These are phyloP conservation scores for Scaptomyza montana DNA, from an alignment of 1,140 invertebrate genomes.

Conservation along the genomic window DNA sequence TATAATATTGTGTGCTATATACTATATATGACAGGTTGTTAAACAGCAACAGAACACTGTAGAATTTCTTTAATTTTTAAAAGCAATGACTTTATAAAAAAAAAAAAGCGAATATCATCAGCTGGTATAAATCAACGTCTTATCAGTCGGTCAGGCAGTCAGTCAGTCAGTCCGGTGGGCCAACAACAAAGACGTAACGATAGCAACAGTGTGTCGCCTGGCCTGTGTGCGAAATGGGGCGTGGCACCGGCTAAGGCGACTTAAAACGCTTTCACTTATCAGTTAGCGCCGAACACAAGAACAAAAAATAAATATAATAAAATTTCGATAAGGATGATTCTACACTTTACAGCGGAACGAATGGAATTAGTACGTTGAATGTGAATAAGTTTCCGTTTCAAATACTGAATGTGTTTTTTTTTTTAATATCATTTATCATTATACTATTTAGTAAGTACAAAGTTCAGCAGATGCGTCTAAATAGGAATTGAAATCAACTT, in stretches of 20 bases:
- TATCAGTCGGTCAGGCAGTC: conserved; percentile 44
- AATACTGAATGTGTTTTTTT: not conserved
- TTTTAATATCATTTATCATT: conserved; percentile 19
- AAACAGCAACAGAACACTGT: conserved; percentile 5
- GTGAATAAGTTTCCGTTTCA: not conserved
- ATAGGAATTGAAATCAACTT: too few species aligned
- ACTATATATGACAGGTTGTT: conserved; percentile 10
- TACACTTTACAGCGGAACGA: conserved; percentile 20
- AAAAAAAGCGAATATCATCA: conserved; percentile 42
- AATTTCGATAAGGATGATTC: conserved; percentile 10
- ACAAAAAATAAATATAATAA: not conserved
- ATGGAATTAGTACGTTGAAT: not conserved
- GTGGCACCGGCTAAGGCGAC: conserved; percentile 7
- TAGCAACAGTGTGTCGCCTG: conserved; percentile 13
- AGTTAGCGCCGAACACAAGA: conserved; percentile 8
- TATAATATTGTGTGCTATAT: not conserved
- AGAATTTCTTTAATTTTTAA: conserved; percentile 21
- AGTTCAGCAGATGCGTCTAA: too few species aligned
- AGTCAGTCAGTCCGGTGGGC: not conserved
- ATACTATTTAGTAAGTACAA: too few species aligned
- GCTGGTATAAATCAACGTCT: conserved; percentile 59
- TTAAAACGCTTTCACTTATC: conserved; percentile 32
- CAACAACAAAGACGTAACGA: conserved; percentile 49
- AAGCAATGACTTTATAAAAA: conserved; percentile 34
- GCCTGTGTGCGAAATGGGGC: conserved; percentile 15